Evolutionary conservation across 2,113 vertebrate species (phyloP).

Genomic region (Picathartes gymnocephalus): DNA sequence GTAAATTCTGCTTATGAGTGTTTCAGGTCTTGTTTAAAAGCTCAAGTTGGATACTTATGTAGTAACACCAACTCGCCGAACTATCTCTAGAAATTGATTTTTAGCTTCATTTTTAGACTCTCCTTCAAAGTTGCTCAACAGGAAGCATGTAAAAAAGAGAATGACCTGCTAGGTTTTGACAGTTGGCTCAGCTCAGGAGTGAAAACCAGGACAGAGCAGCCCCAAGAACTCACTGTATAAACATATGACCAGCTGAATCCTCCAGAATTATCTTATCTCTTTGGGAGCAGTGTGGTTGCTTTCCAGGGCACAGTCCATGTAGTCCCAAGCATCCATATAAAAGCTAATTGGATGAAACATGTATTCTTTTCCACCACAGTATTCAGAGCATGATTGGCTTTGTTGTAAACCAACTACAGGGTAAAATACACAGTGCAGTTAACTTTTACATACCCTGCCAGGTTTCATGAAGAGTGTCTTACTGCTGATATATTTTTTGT

Average conservation of each 20-base stretch:
- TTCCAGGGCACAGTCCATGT: background rate
- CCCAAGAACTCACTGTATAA: background rate
- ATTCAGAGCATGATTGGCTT: background rate
- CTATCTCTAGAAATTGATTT: background rate
- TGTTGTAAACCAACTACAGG: background rate
- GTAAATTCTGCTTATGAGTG: background rate
- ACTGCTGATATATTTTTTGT: background rate
- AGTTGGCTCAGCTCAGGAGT: background rate
- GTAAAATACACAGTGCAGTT: constrained; percentile 8
- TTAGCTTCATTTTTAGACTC: background rate
- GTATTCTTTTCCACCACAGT: background rate
- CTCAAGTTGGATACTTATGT: background rate
- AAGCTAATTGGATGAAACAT: background rate
- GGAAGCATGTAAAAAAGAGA: background rate
- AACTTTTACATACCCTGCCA: background rate
- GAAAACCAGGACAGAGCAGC: background rate
- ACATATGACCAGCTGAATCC: background rate
- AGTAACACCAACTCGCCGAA: background rate
- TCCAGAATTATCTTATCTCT: constrained; percentile 8
- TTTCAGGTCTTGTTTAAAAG: background rate
- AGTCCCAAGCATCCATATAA: background rate
- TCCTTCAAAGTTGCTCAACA: background rate
- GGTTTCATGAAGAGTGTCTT: background rate
- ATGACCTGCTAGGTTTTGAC: background rate
- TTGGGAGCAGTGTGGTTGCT: background rate